Evolutionary conservation across 2,888 invertebrate genomes (phyloP).

Genomic region (Cheilosia soror): DNA sequence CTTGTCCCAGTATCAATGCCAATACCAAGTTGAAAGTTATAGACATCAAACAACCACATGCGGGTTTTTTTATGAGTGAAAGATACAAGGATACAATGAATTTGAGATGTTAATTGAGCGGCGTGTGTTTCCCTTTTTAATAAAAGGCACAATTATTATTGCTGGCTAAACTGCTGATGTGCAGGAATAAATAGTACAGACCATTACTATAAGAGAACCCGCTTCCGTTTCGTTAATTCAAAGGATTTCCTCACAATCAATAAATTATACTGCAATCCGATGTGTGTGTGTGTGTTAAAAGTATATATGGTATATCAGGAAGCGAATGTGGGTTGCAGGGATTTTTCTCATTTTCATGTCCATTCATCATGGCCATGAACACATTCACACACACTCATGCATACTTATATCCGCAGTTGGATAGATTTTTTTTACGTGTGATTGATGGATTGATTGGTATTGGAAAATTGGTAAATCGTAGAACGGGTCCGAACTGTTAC

Average conservation of each 20-base stretch:
- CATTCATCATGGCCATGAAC: slow-evolving; percentile 43
- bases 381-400: slow-evolving; percentile 1
- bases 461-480: slow-evolving; percentile 49
- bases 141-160: slow-evolving; percentile 46
- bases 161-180: slow-evolving; percentile 43
- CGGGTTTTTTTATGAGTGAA: slow-evolving; percentile 33
- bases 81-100: slow-evolving; percentile 36
- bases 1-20: no score
- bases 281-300: background rate
- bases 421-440: slow-evolving; percentile 24
- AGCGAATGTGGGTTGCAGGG: slow-evolving; percentile 18
- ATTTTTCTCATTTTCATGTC: slow-evolving; percentile 43
- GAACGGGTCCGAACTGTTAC: slow-evolving; percentile 39
- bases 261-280: slow-evolving; percentile 31
- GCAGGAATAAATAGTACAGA: slow-evolving; percentile 46
- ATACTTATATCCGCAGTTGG: background rate
- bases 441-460: slow-evolving; percentile 65
- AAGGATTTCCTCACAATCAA: slow-evolving; percentile 51
- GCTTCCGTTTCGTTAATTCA: slow-evolving; percentile 60
- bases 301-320: background rate
- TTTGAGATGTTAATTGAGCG: slow-evolving; percentile 40
- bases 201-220: slow-evolving; percentile 38
- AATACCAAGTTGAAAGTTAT: no score
- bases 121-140: slow-evolving; percentile 48
- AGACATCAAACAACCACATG: slow-evolving; percentile 43